Conservation (phyloP, 2,888 invertebrate genomes). For the Gastrophysa polygoni region DNA sequence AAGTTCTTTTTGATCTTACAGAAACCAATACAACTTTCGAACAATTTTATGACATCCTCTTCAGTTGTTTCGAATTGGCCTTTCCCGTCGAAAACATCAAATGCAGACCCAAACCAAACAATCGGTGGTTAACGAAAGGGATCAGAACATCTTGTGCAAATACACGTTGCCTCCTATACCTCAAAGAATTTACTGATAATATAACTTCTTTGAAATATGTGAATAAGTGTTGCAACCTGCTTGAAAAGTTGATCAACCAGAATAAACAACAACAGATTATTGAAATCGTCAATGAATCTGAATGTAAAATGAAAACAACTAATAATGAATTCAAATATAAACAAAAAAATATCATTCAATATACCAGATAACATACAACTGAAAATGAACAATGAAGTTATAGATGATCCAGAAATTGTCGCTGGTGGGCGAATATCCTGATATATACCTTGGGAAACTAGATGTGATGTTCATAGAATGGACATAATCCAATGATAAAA, state of each 20-base stretch:
- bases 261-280: background rate
- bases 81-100: slow-evolving; percentile 1
- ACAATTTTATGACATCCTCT: slow-evolving; percentile 2
- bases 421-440: too few relatives aligned
- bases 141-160: background rate
- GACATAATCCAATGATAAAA: too few relatives aligned
- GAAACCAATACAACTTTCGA: slow-evolving; percentile 5
- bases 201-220: slow-evolving; percentile 5
- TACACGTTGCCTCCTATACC: background rate
- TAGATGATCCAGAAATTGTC: slow-evolving; percentile 2
- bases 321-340: slow-evolving; percentile 3
- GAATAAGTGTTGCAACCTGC: background rate
- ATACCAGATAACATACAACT: slow-evolving; percentile 2
- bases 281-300: background rate
- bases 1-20: slow-evolving; percentile 6
- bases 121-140: background rate
- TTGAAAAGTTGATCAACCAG: background rate
- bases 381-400: background rate
- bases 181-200: background rate
- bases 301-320: slow-evolving; percentile 1
- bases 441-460: too few relatives aligned
- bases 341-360: slow-evolving; percentile 3
- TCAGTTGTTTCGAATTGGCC: background rate
- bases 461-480: too few relatives aligned
- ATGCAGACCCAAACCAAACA: background rate